Conservation (phyloP, 1,140 invertebrate genomes). For the Sycobia sp. region DNA sequence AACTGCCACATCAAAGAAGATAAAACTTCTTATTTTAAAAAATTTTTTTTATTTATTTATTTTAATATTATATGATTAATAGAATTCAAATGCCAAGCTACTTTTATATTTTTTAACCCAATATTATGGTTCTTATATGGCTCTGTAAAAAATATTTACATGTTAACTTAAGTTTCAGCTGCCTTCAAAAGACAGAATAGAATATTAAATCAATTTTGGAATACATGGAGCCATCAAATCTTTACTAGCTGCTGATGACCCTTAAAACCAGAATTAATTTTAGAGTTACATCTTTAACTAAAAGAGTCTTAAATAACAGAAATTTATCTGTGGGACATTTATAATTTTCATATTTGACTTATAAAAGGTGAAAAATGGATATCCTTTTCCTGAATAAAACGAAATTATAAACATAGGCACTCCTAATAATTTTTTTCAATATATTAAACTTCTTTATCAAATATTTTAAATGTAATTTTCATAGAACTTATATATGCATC, state of each 20-base stretch:
- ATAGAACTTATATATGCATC: not conserved
- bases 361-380: slow-evolving; percentile 23
- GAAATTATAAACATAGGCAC: slow-evolving; percentile 35
- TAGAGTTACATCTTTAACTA: too few species aligned
- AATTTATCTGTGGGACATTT: too few species aligned
- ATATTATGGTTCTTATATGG: slow-evolving; percentile 10
- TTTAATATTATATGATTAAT: slow-evolving; percentile 15
- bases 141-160: slow-evolving; percentile 14
- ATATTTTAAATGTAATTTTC: slow-evolving; percentile 3
- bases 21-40: too few species aligned
- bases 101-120: slow-evolving; percentile 2
- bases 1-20: slow-evolving; percentile 27
- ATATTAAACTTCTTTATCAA: slow-evolving; percentile 13
- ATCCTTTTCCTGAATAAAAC: slow-evolving; percentile 19
- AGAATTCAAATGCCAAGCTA: slow-evolving; percentile 35
- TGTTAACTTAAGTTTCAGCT: slow-evolving; percentile 40
- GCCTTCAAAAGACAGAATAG: slow-evolving; percentile 25
- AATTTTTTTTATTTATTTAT: slow-evolving; percentile 18
- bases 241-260: slow-evolving; percentile 38
- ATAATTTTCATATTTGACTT: slow-evolving; percentile 9
- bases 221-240: slow-evolving; percentile 23
- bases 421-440: slow-evolving; percentile 12
- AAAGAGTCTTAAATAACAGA: too few species aligned
- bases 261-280: slow-evolving; percentile 37
- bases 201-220: slow-evolving; percentile 36